A percentile compares a stretch with the other conserved stretches of the same genome.
phyloP scores from a whole-genome alignment of 2,113 vertebrate genomes.

The Vireo altiloquus region DNA sequence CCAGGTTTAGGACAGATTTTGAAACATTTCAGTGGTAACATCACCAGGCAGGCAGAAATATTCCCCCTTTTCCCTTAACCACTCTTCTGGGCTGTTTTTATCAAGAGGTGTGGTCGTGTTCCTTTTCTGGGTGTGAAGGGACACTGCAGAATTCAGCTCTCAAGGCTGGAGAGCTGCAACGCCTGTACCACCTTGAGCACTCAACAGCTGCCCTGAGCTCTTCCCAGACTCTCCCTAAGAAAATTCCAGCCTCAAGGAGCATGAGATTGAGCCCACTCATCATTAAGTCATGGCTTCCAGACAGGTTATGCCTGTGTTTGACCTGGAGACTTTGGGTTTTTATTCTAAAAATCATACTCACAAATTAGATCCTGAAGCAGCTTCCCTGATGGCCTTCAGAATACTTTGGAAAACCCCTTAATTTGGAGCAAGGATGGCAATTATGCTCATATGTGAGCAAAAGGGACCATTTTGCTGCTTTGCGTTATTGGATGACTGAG shows the following conservation, averaged over 20 bases:
- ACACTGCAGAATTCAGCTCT: accelerated
- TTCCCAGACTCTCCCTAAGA: not conserved
- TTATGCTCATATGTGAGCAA: not conserved
- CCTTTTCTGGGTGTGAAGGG: accelerated
- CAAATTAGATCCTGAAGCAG: not conserved
- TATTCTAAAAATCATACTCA: not conserved
- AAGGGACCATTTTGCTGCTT: not conserved
- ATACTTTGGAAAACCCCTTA: not conserved
- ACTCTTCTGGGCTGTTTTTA: not conserved
- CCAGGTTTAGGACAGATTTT: not conserved
- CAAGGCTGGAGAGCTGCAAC: not conserved
- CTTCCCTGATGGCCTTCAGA: not conserved
- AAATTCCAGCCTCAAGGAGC: not conserved
- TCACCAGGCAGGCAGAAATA: not conserved
- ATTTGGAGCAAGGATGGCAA: not conserved
- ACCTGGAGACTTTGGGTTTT: not conserved
- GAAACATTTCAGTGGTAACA: not conserved
- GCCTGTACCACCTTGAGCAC: not conserved
- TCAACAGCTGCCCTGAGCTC: not conserved
- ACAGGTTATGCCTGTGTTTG: not conserved
- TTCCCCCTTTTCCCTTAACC: not conserved
- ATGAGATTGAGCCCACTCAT: accelerated
- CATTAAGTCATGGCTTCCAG: not conserved
- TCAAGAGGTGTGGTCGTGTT: accelerated
- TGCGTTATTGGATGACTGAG: not conserved